phyloP scores from a whole-genome alignment of 2,797 vertebrate genomes.

The Lates japonicus region DNA sequence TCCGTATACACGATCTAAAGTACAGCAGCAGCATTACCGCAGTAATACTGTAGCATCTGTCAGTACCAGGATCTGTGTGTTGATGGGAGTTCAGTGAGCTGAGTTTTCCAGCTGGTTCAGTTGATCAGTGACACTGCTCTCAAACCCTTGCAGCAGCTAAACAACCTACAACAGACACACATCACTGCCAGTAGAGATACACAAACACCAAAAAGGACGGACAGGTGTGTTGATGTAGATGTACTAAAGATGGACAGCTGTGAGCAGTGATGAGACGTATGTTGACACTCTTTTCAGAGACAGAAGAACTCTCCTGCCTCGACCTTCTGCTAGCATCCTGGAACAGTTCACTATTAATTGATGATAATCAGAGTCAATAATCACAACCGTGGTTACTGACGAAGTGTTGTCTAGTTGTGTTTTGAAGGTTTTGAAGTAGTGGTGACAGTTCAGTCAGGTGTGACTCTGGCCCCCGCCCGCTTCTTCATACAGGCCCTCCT shows the following conservation, averaged over 20 bases:
- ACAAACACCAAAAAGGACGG: not conserved
- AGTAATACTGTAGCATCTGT: not conserved
- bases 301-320: conserved; percentile 73
- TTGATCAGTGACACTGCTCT: conserved; percentile 82
- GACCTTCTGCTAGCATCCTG: conserved; percentile 78
- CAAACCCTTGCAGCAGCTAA: conserved; percentile 87
- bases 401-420: conserved; percentile 83
- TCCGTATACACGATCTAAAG: not conserved
- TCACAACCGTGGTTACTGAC: conserved; percentile 73
- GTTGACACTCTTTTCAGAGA: conserved; percentile 81
- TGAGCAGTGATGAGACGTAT: conserved; percentile 84
- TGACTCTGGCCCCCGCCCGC: not conserved
- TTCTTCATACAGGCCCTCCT: not conserved
- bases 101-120: conserved; percentile 83
- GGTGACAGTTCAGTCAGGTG: conserved; percentile 35
- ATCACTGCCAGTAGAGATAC: not conserved
- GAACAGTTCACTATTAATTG: not conserved
- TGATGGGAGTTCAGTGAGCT: conserved; percentile 80
- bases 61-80: conserved; percentile 77
- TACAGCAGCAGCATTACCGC: not conserved
- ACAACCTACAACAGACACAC: conserved; percentile 58
- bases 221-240: conserved; percentile 29
- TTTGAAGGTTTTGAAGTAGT: conserved; percentile 86
- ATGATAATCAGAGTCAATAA: not conserved
- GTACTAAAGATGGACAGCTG: conserved; percentile 85